phyloP scores from a whole-genome alignment of 2,888 invertebrate genomes.

The Germaria angustata region DNA sequence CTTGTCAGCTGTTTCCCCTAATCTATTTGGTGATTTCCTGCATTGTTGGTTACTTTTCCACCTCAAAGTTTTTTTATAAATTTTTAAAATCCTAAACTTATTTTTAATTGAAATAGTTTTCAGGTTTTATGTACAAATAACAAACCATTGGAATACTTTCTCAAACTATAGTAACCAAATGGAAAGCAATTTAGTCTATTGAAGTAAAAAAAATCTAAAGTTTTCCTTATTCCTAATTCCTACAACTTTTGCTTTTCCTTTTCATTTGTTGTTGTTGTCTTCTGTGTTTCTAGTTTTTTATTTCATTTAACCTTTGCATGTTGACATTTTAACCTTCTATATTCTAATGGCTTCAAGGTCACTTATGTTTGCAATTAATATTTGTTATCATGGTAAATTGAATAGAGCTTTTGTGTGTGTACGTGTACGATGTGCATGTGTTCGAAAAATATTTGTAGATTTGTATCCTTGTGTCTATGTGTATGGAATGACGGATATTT shows the following conservation, averaged over 20 bases:
- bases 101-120: too few species aligned
- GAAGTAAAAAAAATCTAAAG: neutral
- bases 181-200: neutral
- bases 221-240: neutral
- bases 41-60: too few species aligned
- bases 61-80: too few species aligned
- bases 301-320: conserved; percentile 64
- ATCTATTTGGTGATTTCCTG: too few species aligned
- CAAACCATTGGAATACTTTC: neutral
- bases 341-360: conserved; percentile 63
- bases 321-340: conserved; percentile 65
- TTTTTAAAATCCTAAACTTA: too few species aligned
- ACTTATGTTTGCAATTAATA: conserved; percentile 58
- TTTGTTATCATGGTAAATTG: conserved; percentile 57
- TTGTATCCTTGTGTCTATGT: neutral
- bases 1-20: too few species aligned
- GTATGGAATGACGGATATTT: neutral
- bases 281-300: neutral
- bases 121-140: too few species aligned
- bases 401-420: neutral
- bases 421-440: neutral
- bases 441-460: neutral
- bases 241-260: conserved; percentile 14
- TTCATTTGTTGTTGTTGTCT: neutral
- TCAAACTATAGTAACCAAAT: neutral